Base-by-base conservation (phyloP, 1,140 invertebrate genomes). In the Leptopilina clavipes region DNA sequence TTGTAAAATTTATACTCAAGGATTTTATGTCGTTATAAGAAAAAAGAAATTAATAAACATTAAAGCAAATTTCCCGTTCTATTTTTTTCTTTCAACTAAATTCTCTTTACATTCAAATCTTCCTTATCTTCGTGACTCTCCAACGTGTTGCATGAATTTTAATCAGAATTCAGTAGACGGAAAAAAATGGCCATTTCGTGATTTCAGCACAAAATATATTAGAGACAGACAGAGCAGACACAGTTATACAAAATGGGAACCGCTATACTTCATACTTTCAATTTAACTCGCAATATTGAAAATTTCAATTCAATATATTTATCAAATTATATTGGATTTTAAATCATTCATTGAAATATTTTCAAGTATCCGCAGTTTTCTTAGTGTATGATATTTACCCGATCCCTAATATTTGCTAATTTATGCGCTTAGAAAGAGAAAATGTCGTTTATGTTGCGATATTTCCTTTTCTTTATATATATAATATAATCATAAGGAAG, bases 141-240 rank as follows among this genome's bases (percentile, higher is more conserved):
- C 14, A 52, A 17, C 48, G 48, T 52, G 48, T 52, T 59, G 18
- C 54, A 59, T 65, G 59, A 65, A 65, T 65, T 65, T 65, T n/a
- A 65, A 31, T 65, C 59, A 65, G 14, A 12, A n/a, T 52, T 52
- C 48, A 52, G n/a, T 6, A 52, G 48, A 52, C 48, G 59, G 25
- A 65, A 22, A 65, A 65, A 65, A 25, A 59, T 65, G 59, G n/a
- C 59, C 2, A 31, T 65, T 65, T 31, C 25, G 25, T 31, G 59
- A n/a, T 37, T 65, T 65, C 22, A 14, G 6, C 19, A 65, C 14
- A 65, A 65, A 65, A 31, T 31, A 65, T n/a, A 22, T 25, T 65
- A 6, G 22, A 14, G 59, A 31, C 52, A 54, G 19, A 18, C n/a
- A 54, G 17, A 18, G 19, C n/a, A 19, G 17, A 18, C 19, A 65